Conservation (phyloP, 2,888 invertebrate species). For the Nephrotoma guestfalica region DNA sequence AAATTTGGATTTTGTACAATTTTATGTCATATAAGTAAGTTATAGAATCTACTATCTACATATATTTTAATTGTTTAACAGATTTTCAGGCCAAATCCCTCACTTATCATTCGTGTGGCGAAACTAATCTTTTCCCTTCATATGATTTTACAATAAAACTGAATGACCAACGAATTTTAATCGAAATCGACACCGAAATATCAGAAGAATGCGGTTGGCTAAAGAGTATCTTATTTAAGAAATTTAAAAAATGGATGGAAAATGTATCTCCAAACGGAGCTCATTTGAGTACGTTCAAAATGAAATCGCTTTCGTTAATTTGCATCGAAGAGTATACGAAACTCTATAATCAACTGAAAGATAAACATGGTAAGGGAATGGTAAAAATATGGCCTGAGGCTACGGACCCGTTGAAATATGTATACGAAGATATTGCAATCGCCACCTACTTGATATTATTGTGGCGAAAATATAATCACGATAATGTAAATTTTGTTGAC, state of each 20-base stretch:
- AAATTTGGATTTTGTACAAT: not conserved
- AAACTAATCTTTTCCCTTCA: not conserved
- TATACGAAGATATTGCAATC: slow-evolving; percentile 93
- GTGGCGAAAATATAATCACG: slow-evolving; percentile 41
- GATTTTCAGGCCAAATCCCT: not conserved
- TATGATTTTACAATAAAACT: not conserved
- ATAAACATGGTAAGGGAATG: slow-evolving; percentile 59
- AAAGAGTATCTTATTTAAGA: slow-evolving; percentile 18
- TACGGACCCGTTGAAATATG: slow-evolving; percentile 88
- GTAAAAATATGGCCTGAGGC: slow-evolving; percentile 80
- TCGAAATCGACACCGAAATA: not conserved
- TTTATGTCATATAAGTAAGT: not conserved
- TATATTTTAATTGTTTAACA: not conserved
- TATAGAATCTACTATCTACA: not conserved
- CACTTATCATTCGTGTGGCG: not conserved
- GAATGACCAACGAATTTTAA: not conserved
- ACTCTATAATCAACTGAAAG: slow-evolving; percentile 58
- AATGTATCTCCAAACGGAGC: slow-evolving; percentile 28
- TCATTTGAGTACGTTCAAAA: slow-evolving; percentile 35
- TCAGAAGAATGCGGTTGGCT: slow-evolving; percentile 17
- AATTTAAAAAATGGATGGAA: slow-evolving; percentile 29
- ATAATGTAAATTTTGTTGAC: slow-evolving; percentile 63
- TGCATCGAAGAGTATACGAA: slow-evolving; percentile 51
- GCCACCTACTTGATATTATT: slow-evolving; percentile 70
- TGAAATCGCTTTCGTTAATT: slow-evolving; percentile 49